Base-by-base conservation (phyloP, 2,888 invertebrate genomes). In the Tineola bisselliella region DNA sequence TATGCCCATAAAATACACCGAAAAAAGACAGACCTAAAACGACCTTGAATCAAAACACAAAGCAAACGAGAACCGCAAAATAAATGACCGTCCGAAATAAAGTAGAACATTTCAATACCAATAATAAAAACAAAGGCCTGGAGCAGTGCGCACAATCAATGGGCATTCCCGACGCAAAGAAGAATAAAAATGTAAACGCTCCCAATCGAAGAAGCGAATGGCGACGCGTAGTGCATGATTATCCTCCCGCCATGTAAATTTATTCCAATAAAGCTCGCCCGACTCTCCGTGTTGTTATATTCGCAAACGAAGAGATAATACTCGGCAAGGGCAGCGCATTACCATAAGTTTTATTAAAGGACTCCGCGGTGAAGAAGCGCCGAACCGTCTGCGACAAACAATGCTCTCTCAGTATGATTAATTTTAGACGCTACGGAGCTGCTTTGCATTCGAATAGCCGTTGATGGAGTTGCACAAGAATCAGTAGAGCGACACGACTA, bases 281-380 rank as follows among this genome's bases (percentile, higher is more conserved):
- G 44, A 71, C 74, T 70, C 72, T 56, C 70, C 76, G 74, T 74
- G 73, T 75, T 79, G 81, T 83, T 84, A 86, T 82, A 86, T 86
- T 83, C 86, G 79, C 79, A 83, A 84, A 83, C 84, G 83, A 81
- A 80, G 80, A 82, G 86, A 87, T 86, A 83, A 87, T 84, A 81
- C 78, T 70, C 77, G 72, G 73, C 77, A 78, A 79, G 81, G 82
- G 72, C 81, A 76, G 78, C 74, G 70, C 68, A 87, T 86, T 86
- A 79, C 74, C 87, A 87, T 86, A 87, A 84, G 83, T 87, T 87
- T 86, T 86, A 86, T 86, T 83, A 83, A 84, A 81, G 80, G 81
- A 33, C 44, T 58, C 60, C 58, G 79, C 77, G 72, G 75, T 75
- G 73, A 72, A 74, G 73, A 70, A 74, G 73, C 69, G 67, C 66